phyloP scores from a whole-genome alignment of 2,888 invertebrate genomes.

The Monoplex corrugatus region DNA sequence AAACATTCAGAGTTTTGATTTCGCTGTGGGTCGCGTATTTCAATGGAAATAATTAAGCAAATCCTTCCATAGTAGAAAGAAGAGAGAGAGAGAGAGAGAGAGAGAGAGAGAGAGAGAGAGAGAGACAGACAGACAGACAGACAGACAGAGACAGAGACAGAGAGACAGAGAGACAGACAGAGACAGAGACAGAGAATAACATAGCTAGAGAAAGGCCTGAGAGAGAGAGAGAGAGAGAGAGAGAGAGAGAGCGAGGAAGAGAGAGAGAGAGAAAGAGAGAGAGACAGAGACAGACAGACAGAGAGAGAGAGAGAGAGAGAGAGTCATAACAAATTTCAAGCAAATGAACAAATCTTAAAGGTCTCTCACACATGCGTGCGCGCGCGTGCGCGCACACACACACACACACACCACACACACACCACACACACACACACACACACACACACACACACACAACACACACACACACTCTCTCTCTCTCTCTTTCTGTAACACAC shows the following conservation, averaged over 20 bases:
- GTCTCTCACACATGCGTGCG: too few species aligned
- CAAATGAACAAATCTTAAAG: too few species aligned
- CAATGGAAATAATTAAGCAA: background rate
- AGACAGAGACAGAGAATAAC: slow-evolving; percentile 10
- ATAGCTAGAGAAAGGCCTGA: background rate
- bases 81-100: background rate
- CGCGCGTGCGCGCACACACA: too few species aligned
- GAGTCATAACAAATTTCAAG: background rate
- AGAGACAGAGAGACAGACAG: slow-evolving; percentile 25
- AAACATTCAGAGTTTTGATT: too few species aligned
- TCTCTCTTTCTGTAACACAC: background rate
- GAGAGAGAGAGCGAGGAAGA: background rate
- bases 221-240: slow-evolving; percentile 28
- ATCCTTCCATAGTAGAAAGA: background rate
- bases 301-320: slow-evolving; percentile 19
- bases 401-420: too few species aligned
- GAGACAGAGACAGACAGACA: background rate
- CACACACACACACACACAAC: too few species aligned
- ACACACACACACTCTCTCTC: background rate
- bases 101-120: slow-evolving; percentile 26
- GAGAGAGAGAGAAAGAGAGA: background rate
- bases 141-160: slow-evolving; percentile 7
- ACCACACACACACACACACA: too few species aligned
- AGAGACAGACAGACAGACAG: slow-evolving; percentile 14
- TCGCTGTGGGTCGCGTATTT: too few species aligned